phyloP scores from a whole-genome alignment of 1,140 invertebrate species.

The Scaptodrosophila lebanonensis region DNA sequence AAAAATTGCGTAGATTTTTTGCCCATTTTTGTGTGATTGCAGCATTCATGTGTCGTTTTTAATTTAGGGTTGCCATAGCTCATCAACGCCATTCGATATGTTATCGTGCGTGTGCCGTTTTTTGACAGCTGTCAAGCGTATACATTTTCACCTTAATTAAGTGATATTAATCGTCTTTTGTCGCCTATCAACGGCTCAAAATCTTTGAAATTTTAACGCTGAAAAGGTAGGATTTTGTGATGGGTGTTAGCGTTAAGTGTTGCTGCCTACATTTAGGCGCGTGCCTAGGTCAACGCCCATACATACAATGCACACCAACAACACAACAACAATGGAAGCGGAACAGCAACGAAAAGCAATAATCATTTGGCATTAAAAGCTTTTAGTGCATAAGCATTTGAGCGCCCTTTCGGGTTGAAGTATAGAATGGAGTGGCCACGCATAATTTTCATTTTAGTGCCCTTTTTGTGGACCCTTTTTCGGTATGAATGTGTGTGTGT shows the following conservation, averaged over 20 bases:
- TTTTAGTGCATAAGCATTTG: slow-evolving; percentile 47
- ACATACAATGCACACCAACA: no score
- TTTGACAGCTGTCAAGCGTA: slow-evolving; percentile 67
- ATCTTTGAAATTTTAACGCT: slow-evolving; percentile 16
- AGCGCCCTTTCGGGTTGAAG: slow-evolving; percentile 18
- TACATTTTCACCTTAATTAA: slow-evolving; percentile 75
- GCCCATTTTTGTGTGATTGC: slow-evolving; percentile 13
- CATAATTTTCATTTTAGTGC: slow-evolving; percentile 66
- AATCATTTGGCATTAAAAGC: slow-evolving; percentile 64
- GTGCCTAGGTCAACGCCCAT: no score
- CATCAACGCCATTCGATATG: no score
- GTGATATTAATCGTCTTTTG: slow-evolving; percentile 68
- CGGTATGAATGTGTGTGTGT: slow-evolving; percentile 1
- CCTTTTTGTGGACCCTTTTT: slow-evolving; percentile 46
- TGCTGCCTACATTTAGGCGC: slow-evolving; percentile 13
- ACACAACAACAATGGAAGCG: slow-evolving; percentile 21
- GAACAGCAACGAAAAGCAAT: slow-evolving; percentile 19
- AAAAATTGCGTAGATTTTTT: slow-evolving; percentile 33
- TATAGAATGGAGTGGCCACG: slow-evolving; percentile 35
- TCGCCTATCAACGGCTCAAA: slow-evolving; percentile 35
- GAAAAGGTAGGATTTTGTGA: slow-evolving; percentile 13
- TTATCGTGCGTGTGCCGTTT: no score
- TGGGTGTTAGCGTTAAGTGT: slow-evolving; percentile 22
- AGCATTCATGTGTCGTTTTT: slow-evolving; percentile 26
- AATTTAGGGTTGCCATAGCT: slow-evolving; percentile 13